These are phyloP conservation scores for Emydoidea blandingii DNA, from an alignment of 2,797 vertebrate species.

Conservation along the genomic window DNA sequence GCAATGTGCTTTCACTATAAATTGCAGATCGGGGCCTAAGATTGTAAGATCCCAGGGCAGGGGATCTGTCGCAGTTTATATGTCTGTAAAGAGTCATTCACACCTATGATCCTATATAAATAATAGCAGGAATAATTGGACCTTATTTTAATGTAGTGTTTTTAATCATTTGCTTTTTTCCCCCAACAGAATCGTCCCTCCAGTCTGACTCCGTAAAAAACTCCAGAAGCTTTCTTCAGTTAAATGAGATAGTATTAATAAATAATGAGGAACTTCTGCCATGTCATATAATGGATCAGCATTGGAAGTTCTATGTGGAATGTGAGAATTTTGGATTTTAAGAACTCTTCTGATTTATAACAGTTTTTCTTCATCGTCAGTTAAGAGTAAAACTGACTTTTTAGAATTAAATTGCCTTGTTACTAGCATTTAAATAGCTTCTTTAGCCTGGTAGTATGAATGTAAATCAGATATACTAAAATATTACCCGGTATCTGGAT, in stretches of 20 bases:
- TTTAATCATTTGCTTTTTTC: constrained; percentile 21
- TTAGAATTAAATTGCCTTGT: constrained; percentile 28
- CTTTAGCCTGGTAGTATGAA: neutral
- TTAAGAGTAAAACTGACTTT: constrained; percentile 13
- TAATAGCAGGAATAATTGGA: neutral
- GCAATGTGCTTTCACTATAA: neutral
- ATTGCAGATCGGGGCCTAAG: accelerated
- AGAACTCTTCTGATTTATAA: constrained; percentile 14
- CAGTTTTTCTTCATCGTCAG: neutral
- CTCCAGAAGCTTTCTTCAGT: constrained; percentile 75
- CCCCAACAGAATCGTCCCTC: constrained; percentile 71
- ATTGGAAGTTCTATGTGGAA: constrained; percentile 85
- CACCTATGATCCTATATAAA: neutral
- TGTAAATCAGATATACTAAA: neutral
- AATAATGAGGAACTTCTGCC: constrained; percentile 86
- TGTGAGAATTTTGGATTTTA: constrained; percentile 77
- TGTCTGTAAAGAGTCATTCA: neutral
- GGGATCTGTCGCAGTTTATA: accelerated
- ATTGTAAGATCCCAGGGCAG: neutral
- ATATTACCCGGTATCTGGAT: neutral
- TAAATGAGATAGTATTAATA: constrained; percentile 81
- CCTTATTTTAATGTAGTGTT: neutral
- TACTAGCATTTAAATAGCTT: neutral
- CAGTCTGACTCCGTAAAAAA: constrained; percentile 44
- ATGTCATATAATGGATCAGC: constrained; percentile 80